Evolutionary conservation across 30 jellyfish, hydroid and myxozoan genomes (phyloP).

Genomic region (Hydractinia echinata): DNA sequence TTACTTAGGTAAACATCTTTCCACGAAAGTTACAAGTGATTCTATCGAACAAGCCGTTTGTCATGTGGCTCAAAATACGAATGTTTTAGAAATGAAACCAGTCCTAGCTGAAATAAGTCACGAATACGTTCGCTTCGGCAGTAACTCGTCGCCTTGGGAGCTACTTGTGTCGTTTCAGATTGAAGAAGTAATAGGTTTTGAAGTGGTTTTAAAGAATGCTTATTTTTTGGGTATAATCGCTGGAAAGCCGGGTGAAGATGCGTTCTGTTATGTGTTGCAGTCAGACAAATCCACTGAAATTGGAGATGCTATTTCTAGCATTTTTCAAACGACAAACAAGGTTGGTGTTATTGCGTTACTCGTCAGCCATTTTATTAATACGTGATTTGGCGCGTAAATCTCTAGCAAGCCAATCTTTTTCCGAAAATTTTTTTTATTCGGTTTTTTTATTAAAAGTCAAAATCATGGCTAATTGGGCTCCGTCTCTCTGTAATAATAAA

Average conservation of each 20-base stretch:
- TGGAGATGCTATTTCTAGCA: slow-evolving; percentile 54
- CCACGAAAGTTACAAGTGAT: slow-evolving; percentile 39
- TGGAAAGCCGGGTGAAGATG: slow-evolving; percentile 82
- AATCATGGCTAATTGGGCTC: no score
- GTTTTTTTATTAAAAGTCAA: no score
- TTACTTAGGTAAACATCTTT: slow-evolving; percentile 66
- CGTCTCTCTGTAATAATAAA: no score
- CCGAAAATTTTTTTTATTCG: no score
- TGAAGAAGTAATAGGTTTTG: slow-evolving; percentile 65
- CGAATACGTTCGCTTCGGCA: slow-evolving; percentile 45
- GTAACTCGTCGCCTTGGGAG: slow-evolving; percentile 58
- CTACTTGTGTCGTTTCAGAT: slow-evolving; percentile 50
- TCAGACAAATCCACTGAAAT: slow-evolving; percentile 83
- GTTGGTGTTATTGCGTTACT: slow-evolving; percentile 16
- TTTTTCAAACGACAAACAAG: slow-evolving; percentile 52
- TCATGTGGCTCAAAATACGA: slow-evolving; percentile 62
- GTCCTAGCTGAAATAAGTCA: slow-evolving; percentile 55
- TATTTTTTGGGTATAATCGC: slow-evolving; percentile 71
- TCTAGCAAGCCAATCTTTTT: no score
- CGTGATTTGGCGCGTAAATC: no score
- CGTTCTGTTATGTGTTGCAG: slow-evolving; percentile 71
- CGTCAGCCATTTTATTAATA: background rate
- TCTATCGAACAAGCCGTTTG: slow-evolving; percentile 57
- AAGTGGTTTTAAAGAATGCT: slow-evolving; percentile 49
- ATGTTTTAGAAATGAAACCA: slow-evolving; percentile 60